phyloP scores from a whole-genome alignment of 2,888 invertebrate genomes.

The Unio pictorum region DNA sequence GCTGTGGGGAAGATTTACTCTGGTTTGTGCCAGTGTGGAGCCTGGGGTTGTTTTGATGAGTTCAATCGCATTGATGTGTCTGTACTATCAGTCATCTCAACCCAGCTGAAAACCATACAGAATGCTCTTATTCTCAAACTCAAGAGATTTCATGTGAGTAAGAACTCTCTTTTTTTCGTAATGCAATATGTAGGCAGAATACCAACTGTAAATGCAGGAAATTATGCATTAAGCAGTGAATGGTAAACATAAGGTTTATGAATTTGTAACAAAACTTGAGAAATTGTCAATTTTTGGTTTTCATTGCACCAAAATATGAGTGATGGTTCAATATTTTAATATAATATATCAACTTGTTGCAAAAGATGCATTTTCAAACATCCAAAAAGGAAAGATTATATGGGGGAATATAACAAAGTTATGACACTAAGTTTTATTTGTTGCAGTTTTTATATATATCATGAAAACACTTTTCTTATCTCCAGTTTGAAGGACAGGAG shows the following conservation, averaged over 20 bases:
- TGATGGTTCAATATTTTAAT: too few relatives aligned
- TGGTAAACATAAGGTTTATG: too few relatives aligned
- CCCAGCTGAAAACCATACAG: conserved; percentile 90
- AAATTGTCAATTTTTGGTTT: too few relatives aligned
- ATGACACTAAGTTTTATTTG: too few relatives aligned
- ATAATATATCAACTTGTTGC: too few relatives aligned
- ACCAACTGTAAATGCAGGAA: not conserved
- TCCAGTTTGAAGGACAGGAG: conserved; percentile 87
- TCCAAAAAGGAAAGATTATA: too few relatives aligned
- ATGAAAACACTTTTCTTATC: not conserved
- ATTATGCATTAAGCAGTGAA: too few relatives aligned
- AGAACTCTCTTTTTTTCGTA: not conserved
- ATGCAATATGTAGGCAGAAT: not conserved
- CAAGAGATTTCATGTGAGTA: conserved; percentile 81
- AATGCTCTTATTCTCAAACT: conserved; percentile 85
- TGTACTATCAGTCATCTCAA: conserved; percentile 92
- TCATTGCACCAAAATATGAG: too few relatives aligned
- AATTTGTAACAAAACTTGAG: too few relatives aligned
- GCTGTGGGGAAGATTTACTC: conserved; percentile 77
- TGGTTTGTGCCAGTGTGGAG: conserved; percentile 88
- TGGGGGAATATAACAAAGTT: too few relatives aligned
- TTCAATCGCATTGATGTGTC: conserved; percentile 95
- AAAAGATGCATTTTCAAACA: too few relatives aligned
- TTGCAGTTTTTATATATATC: too few relatives aligned
- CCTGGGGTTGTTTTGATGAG: conserved; percentile 97